Conservation (phyloP, 2,888 invertebrate species). For the Leptarthrus brevirostris region DNA sequence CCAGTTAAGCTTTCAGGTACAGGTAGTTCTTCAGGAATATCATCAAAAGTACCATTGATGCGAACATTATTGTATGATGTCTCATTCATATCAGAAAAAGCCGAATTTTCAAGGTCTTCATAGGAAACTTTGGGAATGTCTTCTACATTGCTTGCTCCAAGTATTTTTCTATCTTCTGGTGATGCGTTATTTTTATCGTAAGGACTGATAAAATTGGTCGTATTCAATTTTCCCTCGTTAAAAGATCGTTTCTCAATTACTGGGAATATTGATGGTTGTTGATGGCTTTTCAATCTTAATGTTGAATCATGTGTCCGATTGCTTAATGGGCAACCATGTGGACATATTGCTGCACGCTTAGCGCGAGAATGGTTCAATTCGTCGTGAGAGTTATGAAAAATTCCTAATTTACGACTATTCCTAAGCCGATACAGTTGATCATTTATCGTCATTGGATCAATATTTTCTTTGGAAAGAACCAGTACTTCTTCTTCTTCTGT, state of each 20-base stretch:
- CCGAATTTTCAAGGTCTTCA: constrained; percentile 61
- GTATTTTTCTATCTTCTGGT: not conserved
- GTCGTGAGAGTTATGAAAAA: not conserved
- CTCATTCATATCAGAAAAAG: constrained; percentile 64
- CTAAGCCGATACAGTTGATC: constrained; percentile 37
- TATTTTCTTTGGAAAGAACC: constrained; percentile 33
- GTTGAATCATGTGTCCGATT: not conserved
- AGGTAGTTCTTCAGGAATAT: constrained; percentile 58
- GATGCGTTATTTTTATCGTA: not conserved
- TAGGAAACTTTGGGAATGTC: not conserved
- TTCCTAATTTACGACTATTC: not conserved
- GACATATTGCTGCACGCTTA: constrained; percentile 44
- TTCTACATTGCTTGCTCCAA: not conserved
- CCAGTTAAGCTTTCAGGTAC: constrained; percentile 63
- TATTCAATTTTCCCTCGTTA: constrained; percentile 53
- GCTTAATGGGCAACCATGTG: not conserved
- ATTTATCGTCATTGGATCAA: constrained; percentile 51
- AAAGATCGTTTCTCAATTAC: constrained; percentile 30
- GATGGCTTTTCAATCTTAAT: not conserved
- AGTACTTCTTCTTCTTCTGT: constrained; percentile 25
- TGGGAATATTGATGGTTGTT: not conserved
- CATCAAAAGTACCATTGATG: constrained; percentile 34
- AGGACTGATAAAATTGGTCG: constrained; percentile 42
- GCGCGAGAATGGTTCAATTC: not conserved
- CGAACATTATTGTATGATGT: constrained; percentile 52